Base-by-base conservation (phyloP, 2,113 vertebrate species). In the Phrynosoma blainvillii region DNA sequence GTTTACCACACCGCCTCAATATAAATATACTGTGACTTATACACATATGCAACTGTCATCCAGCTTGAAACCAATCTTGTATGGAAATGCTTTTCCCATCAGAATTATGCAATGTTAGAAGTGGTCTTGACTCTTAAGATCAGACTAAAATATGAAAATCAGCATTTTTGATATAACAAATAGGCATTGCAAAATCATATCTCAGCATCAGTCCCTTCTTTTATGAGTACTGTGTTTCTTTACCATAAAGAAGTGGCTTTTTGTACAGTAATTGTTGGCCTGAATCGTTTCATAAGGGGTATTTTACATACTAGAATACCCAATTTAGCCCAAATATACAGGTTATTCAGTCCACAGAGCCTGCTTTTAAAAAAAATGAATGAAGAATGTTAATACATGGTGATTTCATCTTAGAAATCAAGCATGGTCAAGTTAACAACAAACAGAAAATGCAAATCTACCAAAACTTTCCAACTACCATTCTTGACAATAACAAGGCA, bases 201-300 rank as follows among this genome's bases (percentile, higher is more conserved):
- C 88, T 79, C 79, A 90, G 90, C 92, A 84, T 2, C 73, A 88
- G 74, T 83, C 40, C 82, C 68, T 91, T 91, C 93, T 93, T 87
- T 84, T 92, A 89, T 27, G 82, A 89, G 92, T 89, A 16, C 0
- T n/a, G 82, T 87, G 84, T 96, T 96, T 94, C 89, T 87, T 89
- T 68, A 93, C 68, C 75, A 56, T 27, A 84, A 73, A 93, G 95
- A 85, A 85, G 54, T 90, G 91, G 91, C 95, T 86, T 91, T 95
- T 70, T 68, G 82, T 89, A 47, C 14, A 93, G 87, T 8, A 65
- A 86, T 30, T 92, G 62, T 89, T 95, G 92, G 84, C 87, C 88
- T 2, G 4, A 13, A 1, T 79, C 87, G 62, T 88, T 91, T 90
- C 83, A 92, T 87, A 56, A 82, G 8, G 85, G 77, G 88, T 88